Conservation (phyloP, 2,888 invertebrate species). For the Xestoiulus laeticollis region DNA sequence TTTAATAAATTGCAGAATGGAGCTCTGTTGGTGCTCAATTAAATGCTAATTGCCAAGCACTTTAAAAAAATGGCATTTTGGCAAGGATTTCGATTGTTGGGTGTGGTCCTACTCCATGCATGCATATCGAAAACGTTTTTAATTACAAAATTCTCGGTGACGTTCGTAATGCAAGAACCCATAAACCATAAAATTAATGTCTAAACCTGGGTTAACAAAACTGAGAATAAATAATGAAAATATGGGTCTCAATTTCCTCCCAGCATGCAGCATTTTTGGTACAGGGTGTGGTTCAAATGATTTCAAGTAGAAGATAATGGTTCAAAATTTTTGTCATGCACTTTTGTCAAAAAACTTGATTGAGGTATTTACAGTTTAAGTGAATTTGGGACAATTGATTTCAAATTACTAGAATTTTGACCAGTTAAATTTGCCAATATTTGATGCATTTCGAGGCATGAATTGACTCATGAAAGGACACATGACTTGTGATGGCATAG, state of each 20-base stretch:
- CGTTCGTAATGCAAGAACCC: not conserved
- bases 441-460: no score
- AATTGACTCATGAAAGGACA: no score
- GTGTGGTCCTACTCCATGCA: not conserved
- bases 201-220: not conserved
- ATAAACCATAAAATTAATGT: not conserved
- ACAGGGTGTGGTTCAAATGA: not conserved
- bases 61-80: not conserved
- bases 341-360: no score
- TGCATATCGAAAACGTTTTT: constrained; percentile 9
- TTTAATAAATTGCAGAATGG: not conserved
- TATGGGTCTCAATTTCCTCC: not conserved
- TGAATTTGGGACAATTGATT: no score
- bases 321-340: no score
- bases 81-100: not conserved
- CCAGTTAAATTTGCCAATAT: no score
- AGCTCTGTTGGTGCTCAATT: not conserved
- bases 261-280: not conserved
- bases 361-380: no score
- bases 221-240: not conserved
- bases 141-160: not conserved
- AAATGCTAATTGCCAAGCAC: not conserved
- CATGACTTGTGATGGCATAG: no score
- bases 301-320: no score
- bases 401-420: no score